A percentile compares a stretch with the other conserved stretches of the same genome.
Evolutionary conservation across 2,888 invertebrate species (phyloP).

Genomic region (Notodonta dromedarius): DNA sequence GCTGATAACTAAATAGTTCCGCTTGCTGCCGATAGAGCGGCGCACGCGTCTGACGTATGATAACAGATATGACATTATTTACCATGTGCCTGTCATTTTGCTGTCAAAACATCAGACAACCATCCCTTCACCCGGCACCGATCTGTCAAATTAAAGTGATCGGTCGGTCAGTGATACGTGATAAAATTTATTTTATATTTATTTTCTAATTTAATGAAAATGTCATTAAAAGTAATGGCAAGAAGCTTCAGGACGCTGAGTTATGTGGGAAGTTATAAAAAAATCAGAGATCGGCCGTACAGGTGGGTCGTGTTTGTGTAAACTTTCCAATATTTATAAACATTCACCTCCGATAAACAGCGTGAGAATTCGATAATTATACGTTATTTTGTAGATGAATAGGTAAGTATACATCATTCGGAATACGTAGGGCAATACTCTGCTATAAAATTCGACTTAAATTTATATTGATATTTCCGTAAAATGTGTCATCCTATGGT

Average conservation of each 20-base stretch:
- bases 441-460: neutral
- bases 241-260: constrained; percentile 67
- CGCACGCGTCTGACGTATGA: constrained; percentile 53
- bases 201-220: constrained; percentile 37
- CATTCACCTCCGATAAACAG: neutral
- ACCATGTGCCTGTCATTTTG: neutral
- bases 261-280: constrained; percentile 72
- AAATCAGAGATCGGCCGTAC: constrained; percentile 63
- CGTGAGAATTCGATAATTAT: neutral
- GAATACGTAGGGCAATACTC: neutral
- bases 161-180: constrained; percentile 3
- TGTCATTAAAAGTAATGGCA: constrained; percentile 68
- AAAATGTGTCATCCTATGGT: constrained; percentile 12
- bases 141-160: constrained; percentile 37
- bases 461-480: neutral
- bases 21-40: constrained; percentile 52
- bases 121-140: neutral
- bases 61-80: constrained; percentile 15
- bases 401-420: neutral
- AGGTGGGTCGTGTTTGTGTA: constrained; percentile 55
- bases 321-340: constrained; percentile 8
- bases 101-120: neutral
- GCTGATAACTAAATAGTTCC: constrained; percentile 67
- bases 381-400: neutral
- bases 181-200: constrained; percentile 5